These are phyloP conservation scores for Melanocharis versteri DNA, from an alignment of 2,113 vertebrate species.

Conservation along the genomic window DNA sequence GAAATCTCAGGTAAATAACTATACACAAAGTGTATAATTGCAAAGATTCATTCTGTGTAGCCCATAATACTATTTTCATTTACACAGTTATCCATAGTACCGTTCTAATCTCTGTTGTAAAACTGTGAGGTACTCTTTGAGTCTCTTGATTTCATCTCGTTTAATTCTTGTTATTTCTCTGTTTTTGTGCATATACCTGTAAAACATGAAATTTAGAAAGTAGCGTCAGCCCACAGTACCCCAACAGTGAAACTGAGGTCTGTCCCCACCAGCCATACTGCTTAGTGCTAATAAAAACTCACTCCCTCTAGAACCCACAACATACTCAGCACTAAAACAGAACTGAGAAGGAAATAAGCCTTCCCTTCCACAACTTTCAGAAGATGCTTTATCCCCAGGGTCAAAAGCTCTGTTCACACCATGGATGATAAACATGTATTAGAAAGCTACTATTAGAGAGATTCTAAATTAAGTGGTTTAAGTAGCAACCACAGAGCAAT, in stretches of 20 bases:
- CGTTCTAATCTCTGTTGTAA: slow-evolving; percentile 96
- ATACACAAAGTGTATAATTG: not conserved
- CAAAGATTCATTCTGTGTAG: not conserved
- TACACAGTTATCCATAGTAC: slow-evolving; percentile 69
- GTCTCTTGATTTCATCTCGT: slow-evolving; percentile 95
- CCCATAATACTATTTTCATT: not conserved
- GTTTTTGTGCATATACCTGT: slow-evolving; percentile 97
- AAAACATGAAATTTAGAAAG: slow-evolving; percentile 15
- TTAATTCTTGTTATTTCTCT: slow-evolving; percentile 95
- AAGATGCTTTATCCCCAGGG: not conserved
- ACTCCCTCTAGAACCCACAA: not conserved
- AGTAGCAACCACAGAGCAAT: not conserved
- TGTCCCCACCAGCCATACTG: not conserved
- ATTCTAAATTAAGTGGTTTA: not conserved
- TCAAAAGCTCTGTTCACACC: not conserved
- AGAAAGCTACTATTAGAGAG: not conserved
- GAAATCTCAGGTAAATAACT: not conserved
- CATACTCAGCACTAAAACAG: not conserved
- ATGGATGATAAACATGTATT: not conserved
- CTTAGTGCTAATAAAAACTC: not conserved
- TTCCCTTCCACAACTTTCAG: not conserved
- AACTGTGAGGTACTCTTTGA: slow-evolving; percentile 93
- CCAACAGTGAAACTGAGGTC: not conserved
- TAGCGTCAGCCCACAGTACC: not conserved
- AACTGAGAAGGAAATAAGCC: not conserved